Evolutionary conservation across 2,888 invertebrate genomes (phyloP).

Genomic region (Deilephila porcellus): DNA sequence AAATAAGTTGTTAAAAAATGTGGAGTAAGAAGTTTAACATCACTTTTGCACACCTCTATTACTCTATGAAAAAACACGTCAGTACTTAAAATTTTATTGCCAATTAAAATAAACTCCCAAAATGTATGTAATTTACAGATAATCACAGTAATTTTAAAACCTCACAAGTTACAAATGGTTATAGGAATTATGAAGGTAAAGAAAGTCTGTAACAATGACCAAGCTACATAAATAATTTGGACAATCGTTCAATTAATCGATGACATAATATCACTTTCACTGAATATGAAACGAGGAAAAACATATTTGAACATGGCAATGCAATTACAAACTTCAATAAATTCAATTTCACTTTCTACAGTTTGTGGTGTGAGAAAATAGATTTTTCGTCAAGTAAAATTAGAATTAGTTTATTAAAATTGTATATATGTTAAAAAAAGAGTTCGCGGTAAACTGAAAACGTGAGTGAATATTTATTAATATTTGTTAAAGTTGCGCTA

Average conservation of each 20-base stretch:
- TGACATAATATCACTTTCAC: neutral
- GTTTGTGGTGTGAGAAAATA: constrained; percentile 41
- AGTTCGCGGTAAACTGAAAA: constrained; percentile 48
- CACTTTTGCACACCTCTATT: neutral
- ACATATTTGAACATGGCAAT: constrained; percentile 21
- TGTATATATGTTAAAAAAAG: constrained; percentile 37
- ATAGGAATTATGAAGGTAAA: neutral
- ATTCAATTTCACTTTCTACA: constrained; percentile 43
- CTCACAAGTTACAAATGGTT: neutral
- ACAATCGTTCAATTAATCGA: neutral
- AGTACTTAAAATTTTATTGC: constrained; percentile 14
- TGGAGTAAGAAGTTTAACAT: neutral
- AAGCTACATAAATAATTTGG: neutral
- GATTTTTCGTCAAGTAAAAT: constrained; percentile 32
- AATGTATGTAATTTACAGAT: neutral
- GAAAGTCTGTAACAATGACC: neutral
- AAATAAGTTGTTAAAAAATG: no score
- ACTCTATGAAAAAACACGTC: constrained; percentile 28
- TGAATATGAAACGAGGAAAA: neutral
- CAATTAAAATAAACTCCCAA: constrained; percentile 16
- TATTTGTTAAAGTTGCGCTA: constrained; percentile 62
- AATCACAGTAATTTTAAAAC: neutral
- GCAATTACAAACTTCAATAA: constrained; percentile 44
- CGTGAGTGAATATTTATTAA: constrained; percentile 65
- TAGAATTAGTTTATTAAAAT: constrained; percentile 39